A percentile compares a stretch with the other conserved stretches of the same genome.
Conservation (phyloP, 1,140 invertebrate genomes). For the Bombus cullumanus region DNA sequence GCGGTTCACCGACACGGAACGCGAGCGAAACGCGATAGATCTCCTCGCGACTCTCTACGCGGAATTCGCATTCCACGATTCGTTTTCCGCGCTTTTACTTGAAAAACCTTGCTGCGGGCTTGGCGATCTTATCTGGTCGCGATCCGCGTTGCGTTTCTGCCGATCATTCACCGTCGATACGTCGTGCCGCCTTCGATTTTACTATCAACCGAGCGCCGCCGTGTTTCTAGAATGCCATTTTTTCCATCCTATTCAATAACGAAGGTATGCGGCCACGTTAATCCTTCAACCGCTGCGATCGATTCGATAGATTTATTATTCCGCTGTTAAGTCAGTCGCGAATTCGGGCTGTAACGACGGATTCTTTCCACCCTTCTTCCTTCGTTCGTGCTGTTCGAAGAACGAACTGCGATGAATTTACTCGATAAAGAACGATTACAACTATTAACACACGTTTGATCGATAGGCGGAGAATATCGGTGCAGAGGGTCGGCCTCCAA, state of each 20-base stretch:
- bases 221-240: neutral
- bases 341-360: neutral
- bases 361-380: neutral
- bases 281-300: neutral
- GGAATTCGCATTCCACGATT: conserved; percentile 41
- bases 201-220: conserved; percentile 18
- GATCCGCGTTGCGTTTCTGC: conserved; percentile 10
- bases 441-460: neutral
- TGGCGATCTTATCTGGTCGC: conserved; percentile 43
- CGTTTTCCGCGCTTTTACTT: conserved; percentile 47
- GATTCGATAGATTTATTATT: neutral
- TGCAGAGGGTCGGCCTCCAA: neutral
- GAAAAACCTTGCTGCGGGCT: conserved; percentile 35
- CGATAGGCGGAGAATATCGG: neutral
- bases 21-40: conserved; percentile 43
- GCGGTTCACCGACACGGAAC: conserved; percentile 46
- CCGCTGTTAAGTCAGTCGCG: too few species aligned
- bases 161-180: conserved; percentile 47
- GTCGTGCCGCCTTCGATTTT: conserved; percentile 18
- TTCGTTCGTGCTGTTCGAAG: neutral
- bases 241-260: neutral
- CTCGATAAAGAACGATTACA: neutral
- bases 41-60: conserved; percentile 12
- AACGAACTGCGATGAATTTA: neutral
- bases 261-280: neutral